phyloP scores from a whole-genome alignment of 2,113 vertebrate genomes.

The Lophotis ruficrista region DNA sequence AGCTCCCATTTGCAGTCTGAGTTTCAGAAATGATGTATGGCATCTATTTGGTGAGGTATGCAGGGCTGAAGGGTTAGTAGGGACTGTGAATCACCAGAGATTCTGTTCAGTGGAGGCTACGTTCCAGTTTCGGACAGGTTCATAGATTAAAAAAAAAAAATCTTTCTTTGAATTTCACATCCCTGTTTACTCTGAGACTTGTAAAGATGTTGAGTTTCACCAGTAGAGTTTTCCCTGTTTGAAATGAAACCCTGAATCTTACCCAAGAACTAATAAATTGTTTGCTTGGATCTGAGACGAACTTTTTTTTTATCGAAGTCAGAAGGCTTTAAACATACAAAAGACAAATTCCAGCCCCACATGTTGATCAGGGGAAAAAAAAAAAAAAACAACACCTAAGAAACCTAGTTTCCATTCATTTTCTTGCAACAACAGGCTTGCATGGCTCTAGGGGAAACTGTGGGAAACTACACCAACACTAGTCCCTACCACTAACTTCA shows the following conservation, averaged over 20 bases:
- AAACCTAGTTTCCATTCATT: background rate
- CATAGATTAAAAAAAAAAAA: background rate
- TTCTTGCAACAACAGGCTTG: background rate
- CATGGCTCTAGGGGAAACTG: background rate
- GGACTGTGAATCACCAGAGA: background rate
- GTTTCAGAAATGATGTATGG: conserved; percentile 57
- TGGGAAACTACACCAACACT: no score
- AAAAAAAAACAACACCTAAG: background rate
- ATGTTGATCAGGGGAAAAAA: background rate
- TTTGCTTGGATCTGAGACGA: background rate
- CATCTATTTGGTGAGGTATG: conserved; percentile 32
- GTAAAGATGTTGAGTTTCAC: background rate
- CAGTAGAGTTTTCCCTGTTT: background rate
- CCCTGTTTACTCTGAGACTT: background rate
- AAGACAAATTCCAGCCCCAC: background rate
- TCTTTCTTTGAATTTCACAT: background rate
- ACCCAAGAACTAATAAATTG: background rate
- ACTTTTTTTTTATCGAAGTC: background rate
- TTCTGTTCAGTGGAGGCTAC: background rate
- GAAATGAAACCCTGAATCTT: background rate
- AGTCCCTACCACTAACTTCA: background rate
- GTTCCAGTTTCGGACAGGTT: background rate
- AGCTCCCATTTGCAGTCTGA: background rate
- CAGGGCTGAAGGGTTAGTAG: conserved; percentile 23
- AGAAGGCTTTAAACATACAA: background rate